Conservation (phyloP, 2,797 vertebrate species). For the Amblyraja radiata region DNA sequence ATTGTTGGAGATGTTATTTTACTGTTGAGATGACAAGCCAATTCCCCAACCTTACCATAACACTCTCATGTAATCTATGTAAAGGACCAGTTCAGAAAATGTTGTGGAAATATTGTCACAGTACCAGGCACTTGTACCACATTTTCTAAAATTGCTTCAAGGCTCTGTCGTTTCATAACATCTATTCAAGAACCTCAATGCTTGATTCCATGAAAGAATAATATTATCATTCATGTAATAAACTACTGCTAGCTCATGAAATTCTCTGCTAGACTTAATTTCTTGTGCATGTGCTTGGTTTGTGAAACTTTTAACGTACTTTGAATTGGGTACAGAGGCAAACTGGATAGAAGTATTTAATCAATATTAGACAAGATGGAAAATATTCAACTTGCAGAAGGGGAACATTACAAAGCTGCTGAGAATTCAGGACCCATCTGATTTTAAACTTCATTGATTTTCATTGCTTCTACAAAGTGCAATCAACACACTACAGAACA, state of each 20-base stretch:
- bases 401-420: background rate
- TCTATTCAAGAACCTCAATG: background rate
- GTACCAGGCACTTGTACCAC: background rate
- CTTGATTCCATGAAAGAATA: background rate
- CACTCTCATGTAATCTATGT: too few relatives aligned
- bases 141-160: background rate
- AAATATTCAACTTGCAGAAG: background rate
- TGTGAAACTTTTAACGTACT: background rate
- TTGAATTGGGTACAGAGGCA: background rate
- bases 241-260: background rate
- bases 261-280: background rate
- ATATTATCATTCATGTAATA: background rate
- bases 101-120: background rate
- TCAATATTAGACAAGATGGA: background rate
- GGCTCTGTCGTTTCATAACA: background rate
- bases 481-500: background rate
- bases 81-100: background rate
- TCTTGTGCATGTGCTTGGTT: background rate
- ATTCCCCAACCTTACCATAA: background rate
- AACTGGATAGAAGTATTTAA: background rate
- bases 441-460: constrained; percentile 1
- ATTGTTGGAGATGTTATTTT: background rate
- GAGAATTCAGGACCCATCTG: too few relatives aligned
- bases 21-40: background rate
- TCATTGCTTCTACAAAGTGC: background rate